Conservation (phyloP, 2,888 invertebrate genomes). For the Bibio marci region DNA sequence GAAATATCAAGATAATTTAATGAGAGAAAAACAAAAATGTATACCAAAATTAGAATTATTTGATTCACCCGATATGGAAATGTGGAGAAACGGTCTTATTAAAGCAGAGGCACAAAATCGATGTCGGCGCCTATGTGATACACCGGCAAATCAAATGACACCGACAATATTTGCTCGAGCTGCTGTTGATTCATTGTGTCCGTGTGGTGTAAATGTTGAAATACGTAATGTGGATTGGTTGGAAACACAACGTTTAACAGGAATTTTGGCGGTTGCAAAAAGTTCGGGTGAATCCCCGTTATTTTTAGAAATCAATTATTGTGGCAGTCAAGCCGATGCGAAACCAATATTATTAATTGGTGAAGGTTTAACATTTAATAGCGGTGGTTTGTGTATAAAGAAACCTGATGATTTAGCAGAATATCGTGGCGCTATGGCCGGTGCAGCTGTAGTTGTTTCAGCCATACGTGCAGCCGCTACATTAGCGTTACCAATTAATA, state of each 20-base stretch:
- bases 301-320: constrained; percentile 37
- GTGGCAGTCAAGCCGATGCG: constrained; percentile 26
- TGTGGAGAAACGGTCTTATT: constrained; percentile 47
- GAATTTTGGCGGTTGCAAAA: constrained; percentile 29
- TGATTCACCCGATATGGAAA: constrained; percentile 34
- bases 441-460: constrained; percentile 39
- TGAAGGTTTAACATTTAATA: constrained; percentile 36
- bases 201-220: constrained; percentile 33
- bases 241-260: constrained; percentile 34
- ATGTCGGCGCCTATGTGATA: constrained; percentile 47
- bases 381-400: constrained; percentile 23
- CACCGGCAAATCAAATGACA: constrained; percentile 59
- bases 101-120: constrained; percentile 59
- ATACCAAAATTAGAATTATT: constrained; percentile 34
- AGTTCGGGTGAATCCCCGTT: constrained; percentile 36
- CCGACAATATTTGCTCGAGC: constrained; percentile 53
- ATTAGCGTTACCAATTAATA: constrained; percentile 34
- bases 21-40: constrained; percentile 27
- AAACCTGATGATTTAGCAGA: constrained; percentile 16
- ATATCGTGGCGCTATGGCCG: constrained; percentile 41
- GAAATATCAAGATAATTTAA: constrained; percentile 42
- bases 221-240: constrained; percentile 37
- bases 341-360: constrained; percentile 38
- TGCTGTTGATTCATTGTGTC: constrained; percentile 42
- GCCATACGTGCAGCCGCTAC: constrained; percentile 34